phyloP scores from a whole-genome alignment of 2,113 vertebrate genomes.

The Paratilapia polleni region DNA sequence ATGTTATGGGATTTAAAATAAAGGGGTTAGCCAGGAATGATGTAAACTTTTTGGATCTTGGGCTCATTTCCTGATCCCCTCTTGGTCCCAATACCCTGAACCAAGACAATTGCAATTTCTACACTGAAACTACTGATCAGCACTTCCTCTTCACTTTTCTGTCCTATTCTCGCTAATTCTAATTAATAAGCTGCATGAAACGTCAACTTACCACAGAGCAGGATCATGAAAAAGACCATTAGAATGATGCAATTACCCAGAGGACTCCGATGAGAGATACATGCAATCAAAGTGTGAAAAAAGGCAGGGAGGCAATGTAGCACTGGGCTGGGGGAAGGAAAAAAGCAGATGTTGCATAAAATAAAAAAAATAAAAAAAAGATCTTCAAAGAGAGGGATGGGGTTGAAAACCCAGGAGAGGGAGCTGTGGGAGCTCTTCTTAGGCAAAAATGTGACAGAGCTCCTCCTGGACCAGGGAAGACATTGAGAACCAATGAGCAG shows the following conservation, averaged over 20 bases:
- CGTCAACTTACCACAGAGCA: constrained; percentile 67
- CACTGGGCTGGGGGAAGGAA: constrained; percentile 52
- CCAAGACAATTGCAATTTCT: constrained; percentile 62
- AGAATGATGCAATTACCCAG: constrained; percentile 80
- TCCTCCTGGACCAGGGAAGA: constrained; percentile 70
- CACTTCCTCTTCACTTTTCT: constrained; percentile 65
- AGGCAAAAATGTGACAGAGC: constrained; percentile 72
- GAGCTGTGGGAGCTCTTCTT: constrained; percentile 75
- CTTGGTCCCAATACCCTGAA: constrained; percentile 43
- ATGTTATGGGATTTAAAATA: constrained; percentile 58
- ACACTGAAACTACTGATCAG: constrained; percentile 67
- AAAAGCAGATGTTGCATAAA: constrained; percentile 79
- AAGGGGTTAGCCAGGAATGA: constrained; percentile 58
- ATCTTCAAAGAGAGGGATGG: constrained; percentile 76
- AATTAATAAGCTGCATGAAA: constrained; percentile 76
- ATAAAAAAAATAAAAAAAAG: constrained; percentile 2
- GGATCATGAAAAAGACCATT: constrained; percentile 75
- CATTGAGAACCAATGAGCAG: constrained; percentile 62
- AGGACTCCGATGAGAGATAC: constrained; percentile 76
- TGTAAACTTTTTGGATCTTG: constrained; percentile 66
- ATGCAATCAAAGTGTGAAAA: constrained; percentile 77
- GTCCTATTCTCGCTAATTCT: constrained; percentile 65
- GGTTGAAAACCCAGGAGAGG: constrained; percentile 76
- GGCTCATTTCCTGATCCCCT: constrained; percentile 59
- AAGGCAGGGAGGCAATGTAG: constrained; percentile 61